A percentile compares a stretch with the other conserved stretches of the same genome.
Conservation (phyloP, 2,888 invertebrate species). For the Melanostoma mellinum region DNA sequence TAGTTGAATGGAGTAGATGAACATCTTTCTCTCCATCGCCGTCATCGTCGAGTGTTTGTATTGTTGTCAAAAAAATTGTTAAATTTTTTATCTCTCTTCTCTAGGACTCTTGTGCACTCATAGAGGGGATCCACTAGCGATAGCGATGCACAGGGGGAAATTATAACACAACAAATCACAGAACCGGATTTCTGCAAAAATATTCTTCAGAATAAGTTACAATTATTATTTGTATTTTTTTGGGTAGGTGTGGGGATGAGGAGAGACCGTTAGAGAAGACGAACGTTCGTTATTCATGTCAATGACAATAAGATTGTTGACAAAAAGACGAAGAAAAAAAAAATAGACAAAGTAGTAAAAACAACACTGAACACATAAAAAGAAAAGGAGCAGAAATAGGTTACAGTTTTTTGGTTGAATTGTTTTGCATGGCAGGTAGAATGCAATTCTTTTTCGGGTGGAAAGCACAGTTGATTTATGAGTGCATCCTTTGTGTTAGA, state of each 20-base stretch:
- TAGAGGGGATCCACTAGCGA: conserved; percentile 19
- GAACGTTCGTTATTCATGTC: conserved; percentile 3
- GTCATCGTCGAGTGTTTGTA: conserved; percentile 61
- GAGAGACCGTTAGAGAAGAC: too few species aligned
- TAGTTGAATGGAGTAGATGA: conserved; percentile 8
- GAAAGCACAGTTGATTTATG: conserved; percentile 63
- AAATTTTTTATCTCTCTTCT: conserved; percentile 39
- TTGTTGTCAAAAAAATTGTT: conserved; percentile 68
- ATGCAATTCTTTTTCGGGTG: conserved; percentile 43
- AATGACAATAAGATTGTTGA: conserved; percentile 52
- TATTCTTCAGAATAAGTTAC: conserved; percentile 41
- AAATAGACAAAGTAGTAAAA: too few species aligned
- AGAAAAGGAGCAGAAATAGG: conserved; percentile 34
- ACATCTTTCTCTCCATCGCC: conserved; percentile 7
- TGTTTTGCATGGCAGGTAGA: conserved; percentile 62
- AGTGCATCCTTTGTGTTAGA: conserved; percentile 59
- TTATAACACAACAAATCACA: conserved; percentile 3
- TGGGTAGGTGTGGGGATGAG: conserved; percentile 4
- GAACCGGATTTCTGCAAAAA: conserved; percentile 68
- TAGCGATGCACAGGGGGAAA: conserved; percentile 5
- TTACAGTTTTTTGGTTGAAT: conserved; percentile 43
- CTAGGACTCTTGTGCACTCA: conserved; percentile 32
- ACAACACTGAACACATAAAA: not conserved
- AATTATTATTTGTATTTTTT: conserved; percentile 16
- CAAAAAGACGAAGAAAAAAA: conserved; percentile 25